Conservation (phyloP, 2,797 vertebrate species). For the Spizella passerina region DNA sequence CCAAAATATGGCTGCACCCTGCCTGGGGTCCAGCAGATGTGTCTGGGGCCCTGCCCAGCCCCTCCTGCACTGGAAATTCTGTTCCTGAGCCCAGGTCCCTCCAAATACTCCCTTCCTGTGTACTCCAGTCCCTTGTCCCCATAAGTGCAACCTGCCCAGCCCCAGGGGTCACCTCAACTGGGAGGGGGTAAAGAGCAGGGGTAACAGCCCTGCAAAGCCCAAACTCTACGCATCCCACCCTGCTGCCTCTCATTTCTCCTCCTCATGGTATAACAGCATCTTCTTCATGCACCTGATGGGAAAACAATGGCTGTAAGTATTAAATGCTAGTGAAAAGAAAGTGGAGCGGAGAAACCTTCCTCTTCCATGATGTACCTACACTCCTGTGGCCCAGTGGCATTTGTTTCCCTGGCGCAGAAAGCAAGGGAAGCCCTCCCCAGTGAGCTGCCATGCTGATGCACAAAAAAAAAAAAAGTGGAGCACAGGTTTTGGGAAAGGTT, state of each 20-base stretch:
- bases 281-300: background rate
- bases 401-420: background rate
- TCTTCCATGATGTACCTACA: rapidly evolving
- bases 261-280: rapidly evolving
- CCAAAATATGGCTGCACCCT: background rate
- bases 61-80: rapidly evolving
- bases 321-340: rapidly evolving
- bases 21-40: background rate
- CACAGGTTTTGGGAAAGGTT: background rate
- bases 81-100: rapidly evolving
- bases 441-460: background rate
- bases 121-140: rapidly evolving
- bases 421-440: background rate
- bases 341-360: background rate
- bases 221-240: rapidly evolving
- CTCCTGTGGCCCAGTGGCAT: background rate
- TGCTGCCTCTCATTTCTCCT: background rate
- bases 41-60: background rate
- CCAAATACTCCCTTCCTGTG: background rate
- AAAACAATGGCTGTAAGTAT: background rate
- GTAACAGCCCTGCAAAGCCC: background rate
- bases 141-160: background rate
- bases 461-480: rapidly evolving
- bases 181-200: rapidly evolving
- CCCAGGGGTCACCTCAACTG: background rate